A percentile compares a stretch with the other conserved stretches of the same genome.
phyloP scores from a whole-genome alignment of 1,140 invertebrate species.

The Octopus sinensis region DNA sequence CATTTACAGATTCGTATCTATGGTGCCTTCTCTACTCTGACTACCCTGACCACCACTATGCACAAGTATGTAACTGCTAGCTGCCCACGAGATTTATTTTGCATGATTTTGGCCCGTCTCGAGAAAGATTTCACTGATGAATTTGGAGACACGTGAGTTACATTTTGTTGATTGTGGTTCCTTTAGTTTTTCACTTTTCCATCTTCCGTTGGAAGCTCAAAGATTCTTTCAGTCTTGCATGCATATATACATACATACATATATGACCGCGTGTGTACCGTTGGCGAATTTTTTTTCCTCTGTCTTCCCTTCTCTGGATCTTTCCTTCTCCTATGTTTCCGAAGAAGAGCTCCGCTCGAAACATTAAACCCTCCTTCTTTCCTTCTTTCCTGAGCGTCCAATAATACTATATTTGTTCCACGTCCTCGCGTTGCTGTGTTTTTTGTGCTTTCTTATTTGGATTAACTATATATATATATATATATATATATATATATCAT shows the following conservation, averaged over 20 bases:
- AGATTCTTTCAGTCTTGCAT: neutral
- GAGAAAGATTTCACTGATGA: slow-evolving; percentile 36
- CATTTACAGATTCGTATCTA: slow-evolving; percentile 30
- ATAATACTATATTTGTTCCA: no score
- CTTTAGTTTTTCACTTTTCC: neutral
- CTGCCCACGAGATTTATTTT: slow-evolving; percentile 34
- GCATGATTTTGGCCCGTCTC: slow-evolving; percentile 39
- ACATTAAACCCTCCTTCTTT: no score
- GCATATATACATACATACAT: neutral
- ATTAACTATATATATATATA: no score
- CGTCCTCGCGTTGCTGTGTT: no score
- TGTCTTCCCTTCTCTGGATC: neutral
- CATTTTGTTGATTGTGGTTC: neutral
- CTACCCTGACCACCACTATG: slow-evolving; percentile 38
- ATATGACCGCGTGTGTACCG: neutral
- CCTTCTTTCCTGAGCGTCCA: no score
- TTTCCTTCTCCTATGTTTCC: no score
- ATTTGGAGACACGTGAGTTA: neutral
- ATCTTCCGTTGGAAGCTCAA: neutral
- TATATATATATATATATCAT: no score
- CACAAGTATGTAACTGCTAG: slow-evolving; percentile 36
- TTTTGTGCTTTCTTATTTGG: no score
- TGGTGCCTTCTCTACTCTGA: slow-evolving; percentile 35
- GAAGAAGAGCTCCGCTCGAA: no score
- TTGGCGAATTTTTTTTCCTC: neutral